Percentiles rank a stretch among this genome's conserved stretches.
Conservation (phyloP, 2,113 vertebrate species). For the Stomatorhinus ivindoensis region DNA sequence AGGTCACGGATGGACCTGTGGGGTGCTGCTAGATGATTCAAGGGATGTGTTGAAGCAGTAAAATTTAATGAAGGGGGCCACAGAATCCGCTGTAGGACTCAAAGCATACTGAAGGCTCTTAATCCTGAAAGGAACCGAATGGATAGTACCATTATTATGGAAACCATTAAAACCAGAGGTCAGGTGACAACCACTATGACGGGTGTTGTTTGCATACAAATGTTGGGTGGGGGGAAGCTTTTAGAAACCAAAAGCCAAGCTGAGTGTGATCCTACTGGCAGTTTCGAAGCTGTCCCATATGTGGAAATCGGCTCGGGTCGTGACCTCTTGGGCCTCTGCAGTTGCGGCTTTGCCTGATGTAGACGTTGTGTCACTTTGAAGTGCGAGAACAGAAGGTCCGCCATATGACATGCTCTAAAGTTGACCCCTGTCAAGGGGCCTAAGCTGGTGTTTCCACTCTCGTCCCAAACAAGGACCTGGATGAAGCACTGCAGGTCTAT, state of each 20-base stretch:
- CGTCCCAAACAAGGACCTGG: neutral
- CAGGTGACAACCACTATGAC: neutral
- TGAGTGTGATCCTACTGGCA: neutral
- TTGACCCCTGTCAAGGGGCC: neutral
- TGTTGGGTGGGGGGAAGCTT: neutral
- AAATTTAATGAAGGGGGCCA: neutral
- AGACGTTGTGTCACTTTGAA: neutral
- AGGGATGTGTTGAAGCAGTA: neutral
- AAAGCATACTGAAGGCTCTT: neutral
- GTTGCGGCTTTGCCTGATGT: neutral
- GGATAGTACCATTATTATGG: neutral
- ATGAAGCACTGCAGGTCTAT: neutral
- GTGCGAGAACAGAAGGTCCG: neutral
- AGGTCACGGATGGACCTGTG: neutral
- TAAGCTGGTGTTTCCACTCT: neutral
- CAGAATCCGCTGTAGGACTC: neutral
- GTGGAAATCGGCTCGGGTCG: neutral
- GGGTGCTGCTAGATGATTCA: neutral
- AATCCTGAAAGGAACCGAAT: neutral
- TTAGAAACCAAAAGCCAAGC: neutral
- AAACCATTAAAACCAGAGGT: neutral
- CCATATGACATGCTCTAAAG: neutral
- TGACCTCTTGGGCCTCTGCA: neutral
- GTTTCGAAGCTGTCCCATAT: neutral
- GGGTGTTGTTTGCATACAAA: neutral